Percentiles rank a stretch among this genome's conserved stretches.
These are phyloP conservation scores for Aricia agestis DNA, from an alignment of 1,140 invertebrate species.

Conservation along the genomic window DNA sequence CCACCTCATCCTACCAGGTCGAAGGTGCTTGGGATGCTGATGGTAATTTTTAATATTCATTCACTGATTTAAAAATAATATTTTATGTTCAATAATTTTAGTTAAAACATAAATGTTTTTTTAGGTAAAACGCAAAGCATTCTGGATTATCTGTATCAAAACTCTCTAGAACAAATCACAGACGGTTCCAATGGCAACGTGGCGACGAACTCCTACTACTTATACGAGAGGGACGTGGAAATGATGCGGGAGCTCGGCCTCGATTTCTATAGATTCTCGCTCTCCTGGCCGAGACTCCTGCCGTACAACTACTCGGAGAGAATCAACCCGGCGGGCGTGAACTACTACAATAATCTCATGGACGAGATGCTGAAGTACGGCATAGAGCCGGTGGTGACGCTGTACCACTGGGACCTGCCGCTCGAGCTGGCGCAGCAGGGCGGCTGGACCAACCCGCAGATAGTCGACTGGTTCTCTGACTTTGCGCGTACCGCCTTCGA, in stretches of 20 bases:
- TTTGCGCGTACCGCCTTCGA: slow-evolving; percentile 78
- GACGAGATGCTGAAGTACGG: slow-evolving; percentile 74
- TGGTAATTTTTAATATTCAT: slow-evolving; percentile 26
- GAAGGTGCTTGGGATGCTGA: slow-evolving; percentile 73
- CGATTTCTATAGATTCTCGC: slow-evolving; percentile 79
- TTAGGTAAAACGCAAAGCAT: slow-evolving; percentile 73
- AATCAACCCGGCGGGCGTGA: slow-evolving; percentile 77
- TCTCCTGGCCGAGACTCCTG: slow-evolving; percentile 80
- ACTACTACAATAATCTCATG: slow-evolving; percentile 81
- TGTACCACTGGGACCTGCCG: slow-evolving; percentile 83
- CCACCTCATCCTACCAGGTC: slow-evolving; percentile 79
- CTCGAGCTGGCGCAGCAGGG: slow-evolving; percentile 78
- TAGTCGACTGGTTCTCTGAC: slow-evolving; percentile 78
- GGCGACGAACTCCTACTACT: slow-evolving; percentile 51
- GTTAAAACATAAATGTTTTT: slow-evolving; percentile 7
- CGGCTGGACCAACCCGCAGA: slow-evolving; percentile 79
- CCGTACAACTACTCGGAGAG: slow-evolving; percentile 76
- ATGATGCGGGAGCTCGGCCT: slow-evolving; percentile 73
- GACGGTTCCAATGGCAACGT: slow-evolving; percentile 73
- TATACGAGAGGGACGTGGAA: slow-evolving; percentile 70
- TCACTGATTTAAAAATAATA: too few species aligned
- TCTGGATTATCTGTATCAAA: slow-evolving; percentile 68
- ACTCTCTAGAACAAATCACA: slow-evolving; percentile 59
- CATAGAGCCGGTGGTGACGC: slow-evolving; percentile 78
- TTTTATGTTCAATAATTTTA: too few species aligned